phyloP scores from a whole-genome alignment of 2,888 invertebrate genomes.

The Encarsia formosa region DNA sequence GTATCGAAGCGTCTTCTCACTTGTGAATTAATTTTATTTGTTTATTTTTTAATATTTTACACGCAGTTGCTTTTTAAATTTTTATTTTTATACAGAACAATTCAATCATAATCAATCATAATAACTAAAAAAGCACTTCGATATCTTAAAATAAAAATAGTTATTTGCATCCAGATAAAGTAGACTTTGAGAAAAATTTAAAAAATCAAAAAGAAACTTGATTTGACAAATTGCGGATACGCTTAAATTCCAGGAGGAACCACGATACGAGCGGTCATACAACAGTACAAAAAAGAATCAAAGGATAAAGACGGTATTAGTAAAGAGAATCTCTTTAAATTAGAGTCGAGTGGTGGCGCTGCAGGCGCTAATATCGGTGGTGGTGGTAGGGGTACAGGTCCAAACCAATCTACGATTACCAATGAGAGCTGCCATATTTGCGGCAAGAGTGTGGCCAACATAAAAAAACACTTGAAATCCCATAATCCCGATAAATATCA shows the following conservation, averaged over 20 bases:
- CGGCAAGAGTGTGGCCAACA: constrained; percentile 51
- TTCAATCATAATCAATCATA: background rate
- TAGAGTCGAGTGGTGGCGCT: constrained; percentile 34
- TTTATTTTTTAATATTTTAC: background rate
- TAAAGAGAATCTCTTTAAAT: constrained; percentile 46
- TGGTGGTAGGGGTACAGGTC: background rate
- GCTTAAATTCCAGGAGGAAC: constrained; percentile 50
- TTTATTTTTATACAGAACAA: background rate
- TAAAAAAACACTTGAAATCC: constrained; percentile 52
- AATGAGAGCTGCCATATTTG: constrained; percentile 50
- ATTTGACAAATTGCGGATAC: constrained; percentile 41
- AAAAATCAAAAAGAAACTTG: constrained; percentile 21
- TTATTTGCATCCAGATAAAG: constrained; percentile 24
- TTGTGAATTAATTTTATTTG: no score
- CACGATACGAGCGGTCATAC: constrained; percentile 30
- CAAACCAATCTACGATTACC: background rate
- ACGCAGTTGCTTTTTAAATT: background rate
- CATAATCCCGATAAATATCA: constrained; percentile 51
- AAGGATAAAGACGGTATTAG: constrained; percentile 42
- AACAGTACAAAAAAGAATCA: constrained; percentile 23
- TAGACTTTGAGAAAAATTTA: constrained; percentile 6
- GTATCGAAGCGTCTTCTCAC: constrained; percentile 8
- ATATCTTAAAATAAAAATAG: constrained; percentile 6
- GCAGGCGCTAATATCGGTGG: constrained; percentile 11
- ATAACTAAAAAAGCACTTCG: constrained; percentile 1